Base-by-base conservation (phyloP, 2,888 invertebrate species). In the Apoda limacodes region DNA sequence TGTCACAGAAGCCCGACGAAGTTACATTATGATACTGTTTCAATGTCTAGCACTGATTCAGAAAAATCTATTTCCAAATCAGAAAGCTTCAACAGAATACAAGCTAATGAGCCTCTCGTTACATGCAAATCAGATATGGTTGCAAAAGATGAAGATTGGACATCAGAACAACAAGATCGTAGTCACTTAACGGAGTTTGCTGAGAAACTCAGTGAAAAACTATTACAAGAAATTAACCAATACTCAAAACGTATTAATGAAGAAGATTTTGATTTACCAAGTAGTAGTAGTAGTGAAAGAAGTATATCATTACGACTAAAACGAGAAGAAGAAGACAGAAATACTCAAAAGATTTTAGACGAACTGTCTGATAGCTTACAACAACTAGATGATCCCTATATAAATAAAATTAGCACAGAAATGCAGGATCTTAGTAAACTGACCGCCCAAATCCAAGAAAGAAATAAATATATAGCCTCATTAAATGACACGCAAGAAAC, bases 161-260 rank as follows among this genome's bases (percentile, higher is more conserved):
- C 61, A 1, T 82, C 82, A 30, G 85, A 87, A 45, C 66, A 63
- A 35, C 52, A 54, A 40, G 86, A 88, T 40, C 85, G 86, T 42
- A 82, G 84, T 39, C 89, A 91, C 55, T 74, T 92, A 38, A 87
- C 88, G 2, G 90, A 91, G 49, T 91, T 92, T 50, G 91, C 92
- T 2, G 92, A 92, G 53, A 88, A 89, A 55, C 69, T 92, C n/a
- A 90, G 90, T 53, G 90, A 90, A 53, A 91, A 91, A 57, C 69
- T 93, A 37, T 81, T 91, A 32, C 87, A 88, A 41, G 91, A 92
- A 66, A 87, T 92, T 40, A 90, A 92, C 52, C 85, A 81, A 53
- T 82, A 82, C 46, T 81, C 81, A 17, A 82, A 81, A 49, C 57
- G 78, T 26, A 78, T 82, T 13, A 82, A 71, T 28, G 83, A 83